A percentile compares a stretch with the other conserved stretches of the same genome.
These are phyloP conservation scores for Barypeithes pellucidus DNA, from an alignment of 2,888 invertebrate genomes.

Conservation along the genomic window DNA sequence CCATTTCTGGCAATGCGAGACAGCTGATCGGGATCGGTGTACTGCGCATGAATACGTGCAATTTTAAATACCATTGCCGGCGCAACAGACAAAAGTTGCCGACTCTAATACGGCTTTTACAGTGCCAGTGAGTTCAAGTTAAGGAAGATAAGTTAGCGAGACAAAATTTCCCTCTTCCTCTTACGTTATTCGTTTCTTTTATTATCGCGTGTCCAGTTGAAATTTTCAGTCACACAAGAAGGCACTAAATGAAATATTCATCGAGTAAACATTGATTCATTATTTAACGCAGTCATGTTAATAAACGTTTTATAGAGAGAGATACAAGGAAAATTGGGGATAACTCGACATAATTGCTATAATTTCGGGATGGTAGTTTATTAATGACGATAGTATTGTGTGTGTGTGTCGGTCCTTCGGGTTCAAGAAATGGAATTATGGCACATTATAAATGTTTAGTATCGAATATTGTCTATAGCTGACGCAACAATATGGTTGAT, in stretches of 20 bases:
- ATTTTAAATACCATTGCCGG: no score
- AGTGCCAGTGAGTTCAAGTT: no score
- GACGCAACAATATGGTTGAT: no score
- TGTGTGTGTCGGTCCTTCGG: slow-evolving; percentile 38
- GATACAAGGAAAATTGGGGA: slow-evolving; percentile 67
- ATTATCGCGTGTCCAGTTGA: slow-evolving; percentile 50
- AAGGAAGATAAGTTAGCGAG: no score
- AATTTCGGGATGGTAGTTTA: slow-evolving; percentile 61
- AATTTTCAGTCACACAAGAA: slow-evolving; percentile 41
- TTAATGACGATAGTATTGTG: slow-evolving; percentile 52
- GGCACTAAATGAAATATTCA: slow-evolving; percentile 49
- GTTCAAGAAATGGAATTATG: slow-evolving; percentile 44
- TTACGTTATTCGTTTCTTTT: neutral
- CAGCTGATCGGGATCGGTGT: no score
- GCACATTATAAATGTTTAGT: slow-evolving; percentile 5
- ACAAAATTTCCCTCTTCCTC: no score
- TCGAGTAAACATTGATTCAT: slow-evolving; percentile 53
- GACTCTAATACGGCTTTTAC: no score
- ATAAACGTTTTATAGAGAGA: slow-evolving; percentile 65
- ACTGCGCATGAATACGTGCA: no score
- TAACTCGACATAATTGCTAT: slow-evolving; percentile 68
- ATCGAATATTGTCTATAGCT: neutral
- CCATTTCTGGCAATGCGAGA: no score
- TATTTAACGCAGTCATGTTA: slow-evolving; percentile 57
- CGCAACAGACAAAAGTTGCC: no score